Conservation (phyloP, 2,888 invertebrate species). For the Germaria angustata region DNA sequence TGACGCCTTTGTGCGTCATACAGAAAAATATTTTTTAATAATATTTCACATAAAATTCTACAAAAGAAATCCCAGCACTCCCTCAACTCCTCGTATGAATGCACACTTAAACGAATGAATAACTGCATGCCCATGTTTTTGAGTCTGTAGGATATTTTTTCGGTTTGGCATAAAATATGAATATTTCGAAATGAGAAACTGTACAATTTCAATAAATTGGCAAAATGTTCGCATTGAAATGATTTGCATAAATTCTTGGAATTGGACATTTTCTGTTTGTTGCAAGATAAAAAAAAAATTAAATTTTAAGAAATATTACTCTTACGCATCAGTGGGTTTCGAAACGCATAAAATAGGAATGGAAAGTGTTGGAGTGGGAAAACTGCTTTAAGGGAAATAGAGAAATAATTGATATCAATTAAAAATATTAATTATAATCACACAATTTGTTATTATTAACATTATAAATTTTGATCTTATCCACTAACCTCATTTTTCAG, state of each 20-base stretch:
- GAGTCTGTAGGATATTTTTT: background rate
- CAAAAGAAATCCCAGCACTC: background rate
- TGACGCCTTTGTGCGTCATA: too few species aligned
- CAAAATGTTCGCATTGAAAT: background rate
- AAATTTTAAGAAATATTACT: background rate
- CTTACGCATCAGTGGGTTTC: background rate
- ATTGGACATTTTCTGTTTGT: background rate
- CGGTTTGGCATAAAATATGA: background rate
- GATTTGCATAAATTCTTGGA: background rate
- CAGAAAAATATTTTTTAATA: background rate
- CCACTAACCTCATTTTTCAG: too few species aligned
- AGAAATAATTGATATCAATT: background rate
- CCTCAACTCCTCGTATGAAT: background rate
- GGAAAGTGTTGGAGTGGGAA: background rate
- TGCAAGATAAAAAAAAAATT: background rate
- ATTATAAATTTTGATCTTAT: background rate
- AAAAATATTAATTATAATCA: background rate
- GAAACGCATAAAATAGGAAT: background rate
- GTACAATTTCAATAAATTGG: background rate
- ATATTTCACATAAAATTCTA: background rate
- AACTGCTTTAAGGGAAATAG: background rate
- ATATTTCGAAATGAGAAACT: background rate
- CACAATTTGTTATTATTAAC: background rate
- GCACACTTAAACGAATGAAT: background rate
- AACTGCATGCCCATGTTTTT: background rate